These are phyloP conservation scores for Spondyliosoma cantharus DNA, from an alignment of 2,797 vertebrate species.

Conservation along the genomic window DNA sequence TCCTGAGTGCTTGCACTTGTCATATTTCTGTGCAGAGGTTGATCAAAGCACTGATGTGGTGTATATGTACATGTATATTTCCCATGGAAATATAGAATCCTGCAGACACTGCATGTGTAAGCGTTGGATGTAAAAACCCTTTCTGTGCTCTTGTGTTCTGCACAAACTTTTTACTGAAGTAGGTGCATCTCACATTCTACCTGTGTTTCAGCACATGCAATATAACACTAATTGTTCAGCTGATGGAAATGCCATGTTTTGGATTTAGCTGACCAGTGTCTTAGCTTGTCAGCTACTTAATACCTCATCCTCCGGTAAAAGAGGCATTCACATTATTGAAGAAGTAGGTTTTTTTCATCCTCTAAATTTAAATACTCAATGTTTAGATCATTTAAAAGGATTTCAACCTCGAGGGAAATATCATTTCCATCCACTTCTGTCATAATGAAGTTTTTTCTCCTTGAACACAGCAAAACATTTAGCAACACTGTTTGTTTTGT, in stretches of 20 bases:
- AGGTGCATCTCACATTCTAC: background rate
- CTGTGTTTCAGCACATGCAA: slow-evolving; percentile 11
- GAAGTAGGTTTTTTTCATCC: background rate
- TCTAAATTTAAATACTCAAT: background rate
- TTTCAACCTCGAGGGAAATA: background rate
- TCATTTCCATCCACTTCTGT: background rate
- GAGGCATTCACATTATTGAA: background rate
- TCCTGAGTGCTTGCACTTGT: slow-evolving; percentile 10
- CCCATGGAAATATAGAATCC: slow-evolving; percentile 79
- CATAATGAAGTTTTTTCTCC: background rate
- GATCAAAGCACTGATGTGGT: slow-evolving; percentile 35
- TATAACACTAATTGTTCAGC: slow-evolving; percentile 1
- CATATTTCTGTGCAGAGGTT: slow-evolving; percentile 21
- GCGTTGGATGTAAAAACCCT: slow-evolving; percentile 24
- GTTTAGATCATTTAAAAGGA: background rate
- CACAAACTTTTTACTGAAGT: background rate
- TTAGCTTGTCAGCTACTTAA: background rate
- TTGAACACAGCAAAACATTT: background rate
- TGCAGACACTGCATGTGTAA: slow-evolving; percentile 1
- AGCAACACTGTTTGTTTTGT: background rate
- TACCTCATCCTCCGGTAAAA: background rate
- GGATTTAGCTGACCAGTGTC: background rate
- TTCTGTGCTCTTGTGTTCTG: slow-evolving; percentile 4
- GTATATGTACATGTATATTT: slow-evolving; percentile 70
- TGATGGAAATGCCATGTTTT: background rate